Conservation (phyloP, 2,888 invertebrate species). For the Lasius fuliginosus region DNA sequence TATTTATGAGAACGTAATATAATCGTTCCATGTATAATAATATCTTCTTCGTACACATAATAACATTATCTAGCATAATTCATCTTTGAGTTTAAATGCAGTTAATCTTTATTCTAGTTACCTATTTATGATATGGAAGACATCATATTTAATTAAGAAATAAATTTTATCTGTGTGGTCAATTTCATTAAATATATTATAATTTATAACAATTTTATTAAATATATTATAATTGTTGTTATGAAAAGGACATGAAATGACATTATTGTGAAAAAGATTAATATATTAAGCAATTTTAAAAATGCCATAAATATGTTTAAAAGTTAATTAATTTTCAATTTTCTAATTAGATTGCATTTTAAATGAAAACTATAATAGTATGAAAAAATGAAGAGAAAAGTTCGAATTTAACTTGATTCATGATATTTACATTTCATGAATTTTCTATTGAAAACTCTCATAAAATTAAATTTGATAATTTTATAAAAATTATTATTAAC, state of each 20-base stretch:
- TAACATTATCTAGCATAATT: slow-evolving; percentile 1
- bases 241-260: background rate
- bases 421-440: background rate
- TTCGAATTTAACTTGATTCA: background rate
- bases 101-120: slow-evolving; percentile 12
- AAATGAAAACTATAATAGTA: background rate
- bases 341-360: background rate
- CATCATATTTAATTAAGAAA: background rate
- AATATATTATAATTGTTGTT: background rate
- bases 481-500: background rate
- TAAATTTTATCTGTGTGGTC: background rate
- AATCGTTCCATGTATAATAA: background rate
- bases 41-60: background rate
- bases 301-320: slow-evolving; percentile 1
- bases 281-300: slow-evolving; percentile 5
- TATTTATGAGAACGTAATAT: background rate
- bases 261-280: background rate
- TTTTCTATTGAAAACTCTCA: background rate
- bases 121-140: background rate
- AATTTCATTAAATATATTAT: background rate
- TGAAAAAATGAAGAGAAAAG: background rate
- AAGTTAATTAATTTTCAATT: background rate
- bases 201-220: background rate
- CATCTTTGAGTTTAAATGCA: background rate
- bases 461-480: background rate